Evolutionary conservation across 2,888 invertebrate genomes (phyloP).

Genomic region (Ormia ochracea): DNA sequence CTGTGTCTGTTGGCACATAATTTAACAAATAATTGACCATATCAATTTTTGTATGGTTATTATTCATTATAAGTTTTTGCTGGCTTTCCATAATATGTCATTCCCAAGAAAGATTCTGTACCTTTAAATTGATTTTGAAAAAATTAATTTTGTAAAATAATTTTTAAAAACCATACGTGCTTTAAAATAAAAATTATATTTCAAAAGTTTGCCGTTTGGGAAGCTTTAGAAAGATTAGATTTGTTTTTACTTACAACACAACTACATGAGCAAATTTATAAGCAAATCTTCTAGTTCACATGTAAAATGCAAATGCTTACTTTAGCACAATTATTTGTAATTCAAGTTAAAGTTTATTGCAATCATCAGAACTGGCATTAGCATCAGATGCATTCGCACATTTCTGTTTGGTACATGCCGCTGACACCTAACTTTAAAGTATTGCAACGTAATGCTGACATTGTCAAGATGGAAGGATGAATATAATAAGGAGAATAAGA

Average conservation of each 20-base stretch:
- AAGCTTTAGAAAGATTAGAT: too few species aligned
- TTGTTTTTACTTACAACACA: too few species aligned
- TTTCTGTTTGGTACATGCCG: constrained; percentile 30
- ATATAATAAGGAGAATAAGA: background rate
- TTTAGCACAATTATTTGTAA: constrained; percentile 52
- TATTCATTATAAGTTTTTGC: too few species aligned
- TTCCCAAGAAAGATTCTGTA: too few species aligned
- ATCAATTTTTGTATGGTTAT: constrained; percentile 84
- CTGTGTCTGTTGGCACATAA: constrained; percentile 88
- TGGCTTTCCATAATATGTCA: too few species aligned
- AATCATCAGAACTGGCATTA: constrained; percentile 57
- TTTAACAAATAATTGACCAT: constrained; percentile 87
- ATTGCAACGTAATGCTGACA: constrained; percentile 7
- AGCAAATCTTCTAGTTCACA: too few species aligned
- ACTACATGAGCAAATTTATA: too few species aligned
- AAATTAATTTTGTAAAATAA: too few species aligned
- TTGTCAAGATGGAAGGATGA: background rate
- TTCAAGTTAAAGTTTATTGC: constrained; percentile 63
- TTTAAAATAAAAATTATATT: too few species aligned
- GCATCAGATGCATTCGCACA: constrained; percentile 57
- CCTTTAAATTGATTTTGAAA: too few species aligned
- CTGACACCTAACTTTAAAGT: constrained; percentile 8
- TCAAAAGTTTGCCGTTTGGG: too few species aligned
- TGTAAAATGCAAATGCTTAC: background rate
- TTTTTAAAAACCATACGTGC: too few species aligned